Conservation (phyloP, 35 echinoderm and acorn worm species). For the Ptychodera flava region DNA sequence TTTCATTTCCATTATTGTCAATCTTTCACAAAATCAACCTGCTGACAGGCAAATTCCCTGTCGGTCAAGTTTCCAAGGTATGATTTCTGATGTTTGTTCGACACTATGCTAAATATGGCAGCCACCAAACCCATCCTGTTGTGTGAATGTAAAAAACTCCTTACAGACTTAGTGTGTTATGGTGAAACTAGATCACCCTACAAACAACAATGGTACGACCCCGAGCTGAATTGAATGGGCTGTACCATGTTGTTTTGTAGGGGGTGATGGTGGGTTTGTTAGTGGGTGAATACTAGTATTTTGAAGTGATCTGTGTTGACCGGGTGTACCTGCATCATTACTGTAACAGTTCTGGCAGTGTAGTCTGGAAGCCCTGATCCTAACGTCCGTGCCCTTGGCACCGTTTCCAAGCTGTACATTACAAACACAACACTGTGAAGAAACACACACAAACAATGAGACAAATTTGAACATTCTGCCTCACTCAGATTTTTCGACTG, state of each 20-base stretch:
- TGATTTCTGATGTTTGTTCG: too few relatives aligned
- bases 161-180: too few relatives aligned
- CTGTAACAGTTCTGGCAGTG: constrained; percentile 99
- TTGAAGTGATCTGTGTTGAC: background rate
- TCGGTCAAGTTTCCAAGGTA: too few relatives aligned
- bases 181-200: too few relatives aligned
- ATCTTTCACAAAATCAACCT: too few relatives aligned
- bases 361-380: constrained; percentile 79
- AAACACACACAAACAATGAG: background rate
- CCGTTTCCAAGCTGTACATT: constrained; percentile 94
- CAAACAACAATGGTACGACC: background rate
- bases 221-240: background rate
- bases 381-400: constrained; percentile 77
- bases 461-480: too few relatives aligned
- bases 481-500: too few relatives aligned
- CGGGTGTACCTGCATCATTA: constrained; percentile 80
- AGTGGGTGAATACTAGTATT: background rate
- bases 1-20: too few relatives aligned
- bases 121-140: too few relatives aligned
- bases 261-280: background rate
- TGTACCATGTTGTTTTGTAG: background rate
- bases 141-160: too few relatives aligned
- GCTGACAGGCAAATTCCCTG: too few relatives aligned
- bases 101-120: too few relatives aligned
- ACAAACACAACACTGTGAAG: constrained; percentile 83